Evolutionary conservation across 1,140 invertebrate genomes (phyloP).

Genomic region (Anthonomus grandis): DNA sequence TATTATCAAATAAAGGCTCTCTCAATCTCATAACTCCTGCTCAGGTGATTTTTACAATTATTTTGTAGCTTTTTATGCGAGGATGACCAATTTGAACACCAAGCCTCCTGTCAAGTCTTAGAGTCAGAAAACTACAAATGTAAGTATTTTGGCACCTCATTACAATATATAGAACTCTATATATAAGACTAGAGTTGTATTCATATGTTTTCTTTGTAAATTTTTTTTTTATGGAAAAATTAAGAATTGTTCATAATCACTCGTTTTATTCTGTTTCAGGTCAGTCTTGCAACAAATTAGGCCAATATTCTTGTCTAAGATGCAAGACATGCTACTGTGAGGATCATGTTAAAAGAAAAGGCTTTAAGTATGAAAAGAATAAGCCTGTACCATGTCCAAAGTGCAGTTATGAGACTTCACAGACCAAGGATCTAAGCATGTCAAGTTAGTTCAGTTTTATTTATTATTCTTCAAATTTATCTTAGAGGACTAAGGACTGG

Average conservation of each 20-base stretch:
- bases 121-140: slow-evolving; percentile 94
- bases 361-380: slow-evolving; percentile 88
- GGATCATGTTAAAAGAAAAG: slow-evolving; percentile 90
- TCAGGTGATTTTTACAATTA: too few relatives aligned
- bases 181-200: too few relatives aligned
- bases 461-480: too few relatives aligned
- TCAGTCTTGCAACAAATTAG: slow-evolving; percentile 90
- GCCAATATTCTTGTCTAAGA: slow-evolving; percentile 90
- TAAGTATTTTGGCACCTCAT: too few relatives aligned
- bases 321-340: slow-evolving; percentile 97
- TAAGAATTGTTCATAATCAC: slow-evolving; percentile 1
- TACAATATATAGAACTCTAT: too few relatives aligned
- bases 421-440: slow-evolving; percentile 93
- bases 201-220: too few relatives aligned
- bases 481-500: too few relatives aligned
- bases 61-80: slow-evolving; percentile 75
- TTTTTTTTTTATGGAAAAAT: not conserved
- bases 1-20: too few relatives aligned
- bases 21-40: not conserved
- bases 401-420: slow-evolving; percentile 85
- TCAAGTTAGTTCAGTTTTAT: slow-evolving; percentile 69
- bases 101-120: slow-evolving; percentile 93
- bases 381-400: slow-evolving; percentile 91
- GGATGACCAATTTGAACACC: slow-evolving; percentile 98
- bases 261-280: slow-evolving; percentile 49